These are phyloP conservation scores for Trissolcus japonicus DNA, from an alignment of 2,888 invertebrate genomes.

Conservation along the genomic window DNA sequence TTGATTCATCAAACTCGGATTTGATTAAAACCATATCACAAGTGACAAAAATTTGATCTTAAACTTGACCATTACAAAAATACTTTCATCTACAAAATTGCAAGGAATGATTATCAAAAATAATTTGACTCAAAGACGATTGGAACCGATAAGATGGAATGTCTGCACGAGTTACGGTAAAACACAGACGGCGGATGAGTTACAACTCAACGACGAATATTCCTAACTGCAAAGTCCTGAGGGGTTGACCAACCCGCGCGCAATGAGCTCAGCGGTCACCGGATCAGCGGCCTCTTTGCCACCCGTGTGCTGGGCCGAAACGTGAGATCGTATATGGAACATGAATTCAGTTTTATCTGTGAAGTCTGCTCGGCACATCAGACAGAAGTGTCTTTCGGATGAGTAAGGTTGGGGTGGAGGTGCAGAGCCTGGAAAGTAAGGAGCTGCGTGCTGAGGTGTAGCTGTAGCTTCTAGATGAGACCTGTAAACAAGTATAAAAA, in stretches of 20 bases:
- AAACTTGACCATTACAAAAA: no score
- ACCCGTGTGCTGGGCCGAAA: constrained; percentile 64
- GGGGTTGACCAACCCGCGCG: constrained; percentile 73
- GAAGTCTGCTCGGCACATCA: constrained; percentile 83
- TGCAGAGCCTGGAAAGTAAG: constrained; percentile 72
- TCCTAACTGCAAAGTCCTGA: constrained; percentile 73
- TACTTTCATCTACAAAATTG: no score
- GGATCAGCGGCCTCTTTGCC: constrained; percentile 70
- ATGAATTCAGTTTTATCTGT: constrained; percentile 83
- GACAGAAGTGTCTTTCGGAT: constrained; percentile 78
- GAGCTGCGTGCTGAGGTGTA: constrained; percentile 73
- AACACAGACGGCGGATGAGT: constrained; percentile 69
- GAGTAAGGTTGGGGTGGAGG: constrained; percentile 71
- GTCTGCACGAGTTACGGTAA: constrained; percentile 70
- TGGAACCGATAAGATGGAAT: no score
- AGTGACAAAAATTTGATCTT: no score
- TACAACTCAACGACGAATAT: constrained; percentile 48
- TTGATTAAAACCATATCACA: no score
- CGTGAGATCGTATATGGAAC: constrained; percentile 82
- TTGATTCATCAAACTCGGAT: no score
- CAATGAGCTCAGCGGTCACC: constrained; percentile 72
- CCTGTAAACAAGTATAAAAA: constrained; percentile 54
- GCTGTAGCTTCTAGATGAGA: constrained; percentile 71
- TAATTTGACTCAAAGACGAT: no score
- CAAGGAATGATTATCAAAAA: no score